Conservation (phyloP, 2,113 vertebrate genomes). For the Brachionichthys hirsutus region DNA sequence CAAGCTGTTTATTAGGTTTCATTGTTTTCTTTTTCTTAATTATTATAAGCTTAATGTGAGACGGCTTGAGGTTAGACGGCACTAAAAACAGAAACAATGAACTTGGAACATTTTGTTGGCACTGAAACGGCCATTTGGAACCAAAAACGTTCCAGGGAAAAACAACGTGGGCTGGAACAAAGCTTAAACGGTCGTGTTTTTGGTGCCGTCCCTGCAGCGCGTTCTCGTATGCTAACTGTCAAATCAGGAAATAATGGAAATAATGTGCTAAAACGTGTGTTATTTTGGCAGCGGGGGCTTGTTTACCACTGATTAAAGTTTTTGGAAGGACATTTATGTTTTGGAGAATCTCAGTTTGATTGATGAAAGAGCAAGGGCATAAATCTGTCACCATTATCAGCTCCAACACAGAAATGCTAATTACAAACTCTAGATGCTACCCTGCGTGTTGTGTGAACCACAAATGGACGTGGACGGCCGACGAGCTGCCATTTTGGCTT, state of each 20-base stretch:
- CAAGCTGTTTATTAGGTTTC: too few species aligned
- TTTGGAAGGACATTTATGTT: constrained; percentile 37
- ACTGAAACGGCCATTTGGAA: too few species aligned
- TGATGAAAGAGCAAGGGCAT: constrained; percentile 52
- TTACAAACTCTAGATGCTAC: constrained; percentile 67
- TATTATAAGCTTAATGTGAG: too few species aligned
- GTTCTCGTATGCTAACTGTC: not conserved
- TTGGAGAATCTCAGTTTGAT: constrained; percentile 32
- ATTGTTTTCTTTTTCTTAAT: too few species aligned
- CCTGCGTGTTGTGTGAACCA: constrained; percentile 54
- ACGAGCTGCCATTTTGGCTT: constrained; percentile 57
- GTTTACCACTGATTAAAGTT: constrained; percentile 18
- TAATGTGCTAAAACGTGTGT: constrained; percentile 10
- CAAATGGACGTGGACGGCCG: constrained; percentile 62
- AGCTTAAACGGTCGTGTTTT: not conserved
- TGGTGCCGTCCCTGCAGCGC: not conserved
- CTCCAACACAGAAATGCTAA: constrained; percentile 63
- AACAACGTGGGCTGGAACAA: too few species aligned
- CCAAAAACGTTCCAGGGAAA: too few species aligned
- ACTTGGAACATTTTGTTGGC: too few species aligned
- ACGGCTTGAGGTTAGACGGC: too few species aligned
- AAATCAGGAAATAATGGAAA: not conserved
- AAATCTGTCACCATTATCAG: constrained; percentile 50
- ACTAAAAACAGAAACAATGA: too few species aligned
- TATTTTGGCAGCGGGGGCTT: constrained; percentile 6